These are phyloP conservation scores for Chrysolina oricalcia DNA, from an alignment of 2,888 invertebrate species.

Conservation along the genomic window DNA sequence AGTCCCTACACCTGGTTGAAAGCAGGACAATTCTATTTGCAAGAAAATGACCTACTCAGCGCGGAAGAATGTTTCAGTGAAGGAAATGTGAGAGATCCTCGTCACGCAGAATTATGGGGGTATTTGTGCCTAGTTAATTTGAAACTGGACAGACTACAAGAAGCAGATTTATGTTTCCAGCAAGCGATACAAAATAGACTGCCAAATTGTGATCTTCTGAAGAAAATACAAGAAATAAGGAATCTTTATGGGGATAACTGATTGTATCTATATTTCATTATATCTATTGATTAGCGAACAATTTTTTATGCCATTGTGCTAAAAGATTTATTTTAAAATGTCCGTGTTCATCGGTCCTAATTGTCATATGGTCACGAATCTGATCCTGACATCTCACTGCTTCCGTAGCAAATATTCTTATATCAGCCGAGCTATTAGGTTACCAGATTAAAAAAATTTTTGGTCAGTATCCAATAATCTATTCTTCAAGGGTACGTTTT, in stretches of 20 bases:
- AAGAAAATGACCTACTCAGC: slow-evolving; percentile 65
- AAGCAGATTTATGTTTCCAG: slow-evolving; percentile 67
- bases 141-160: slow-evolving; percentile 61
- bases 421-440: too few relatives aligned
- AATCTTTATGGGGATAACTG: not conserved
- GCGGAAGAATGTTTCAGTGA: slow-evolving; percentile 70
- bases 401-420: too few relatives aligned
- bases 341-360: too few relatives aligned
- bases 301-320: too few relatives aligned
- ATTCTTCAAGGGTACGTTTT: too few relatives aligned
- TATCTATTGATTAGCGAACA: too few relatives aligned
- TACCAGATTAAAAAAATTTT: too few relatives aligned
- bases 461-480: too few relatives aligned
- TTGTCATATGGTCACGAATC: too few relatives aligned
- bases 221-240: not conserved
- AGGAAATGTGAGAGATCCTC: slow-evolving; percentile 67
- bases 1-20: slow-evolving; percentile 68
- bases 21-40: slow-evolving; percentile 61
- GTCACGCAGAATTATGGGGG: slow-evolving; percentile 67
- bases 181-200: slow-evolving; percentile 59
- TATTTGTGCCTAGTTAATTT: slow-evolving; percentile 68
- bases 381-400: too few relatives aligned
- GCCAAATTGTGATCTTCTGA: not conserved
- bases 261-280: too few relatives aligned
- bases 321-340: too few relatives aligned